Evolutionary conservation across 1,140 invertebrate genomes (phyloP).

Genomic region (Scaptomyza hsui): DNA sequence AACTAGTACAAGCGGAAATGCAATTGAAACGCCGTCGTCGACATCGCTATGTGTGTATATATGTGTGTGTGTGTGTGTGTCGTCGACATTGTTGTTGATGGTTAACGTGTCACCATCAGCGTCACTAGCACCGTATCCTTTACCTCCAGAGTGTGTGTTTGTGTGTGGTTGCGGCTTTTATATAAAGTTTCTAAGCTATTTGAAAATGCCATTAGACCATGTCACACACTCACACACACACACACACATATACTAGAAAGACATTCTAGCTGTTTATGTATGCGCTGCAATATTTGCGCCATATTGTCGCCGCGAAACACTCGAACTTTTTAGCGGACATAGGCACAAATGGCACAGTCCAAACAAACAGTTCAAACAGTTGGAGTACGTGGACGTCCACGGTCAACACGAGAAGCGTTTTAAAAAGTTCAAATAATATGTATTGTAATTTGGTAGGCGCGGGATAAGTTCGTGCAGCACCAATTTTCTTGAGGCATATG

Average conservation of each 20-base stretch:
- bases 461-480: conserved; percentile 22
- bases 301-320: conserved; percentile 66
- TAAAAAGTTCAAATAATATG: conserved; percentile 29
- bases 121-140: conserved; percentile 3
- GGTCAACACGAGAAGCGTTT: conserved; percentile 26
- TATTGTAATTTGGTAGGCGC: conserved; percentile 43
- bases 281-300: conserved; percentile 75
- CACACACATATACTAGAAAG: conserved; percentile 18
- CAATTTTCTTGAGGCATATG: conserved; percentile 37
- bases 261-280: conserved; percentile 68
- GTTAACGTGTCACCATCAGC: conserved; percentile 40
- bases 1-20: conserved; percentile 81
- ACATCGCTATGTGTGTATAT: conserved; percentile 12
- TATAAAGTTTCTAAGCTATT: conserved; percentile 78
- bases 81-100: conserved; percentile 47
- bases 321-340: conserved; percentile 58
- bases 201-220: conserved; percentile 78
- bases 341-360: conserved; percentile 40
- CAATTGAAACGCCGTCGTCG: conserved; percentile 78
- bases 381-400: conserved; percentile 33
- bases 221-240: conserved; percentile 49
- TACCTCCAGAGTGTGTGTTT: conserved; percentile 10
- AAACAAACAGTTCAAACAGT: conserved; percentile 23
- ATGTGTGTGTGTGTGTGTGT: conserved; percentile 29
- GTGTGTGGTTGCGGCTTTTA: conserved; percentile 44